Conservation (phyloP, 2,888 invertebrate genomes). For the Apamea epomidion region DNA sequence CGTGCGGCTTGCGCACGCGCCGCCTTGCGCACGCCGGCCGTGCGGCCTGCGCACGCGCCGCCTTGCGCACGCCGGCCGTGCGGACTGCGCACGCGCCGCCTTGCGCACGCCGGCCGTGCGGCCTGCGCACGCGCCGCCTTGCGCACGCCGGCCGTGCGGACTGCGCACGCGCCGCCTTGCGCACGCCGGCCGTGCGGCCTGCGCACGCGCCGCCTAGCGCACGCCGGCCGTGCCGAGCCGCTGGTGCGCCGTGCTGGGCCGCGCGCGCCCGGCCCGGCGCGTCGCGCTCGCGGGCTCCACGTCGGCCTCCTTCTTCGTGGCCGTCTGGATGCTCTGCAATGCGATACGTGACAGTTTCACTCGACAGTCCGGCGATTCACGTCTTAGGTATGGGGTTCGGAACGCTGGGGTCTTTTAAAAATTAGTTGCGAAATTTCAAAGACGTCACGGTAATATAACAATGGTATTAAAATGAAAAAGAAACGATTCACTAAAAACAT, state of each 20-base stretch:
- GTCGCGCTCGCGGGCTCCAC: slow-evolving; percentile 69
- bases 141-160: slow-evolving; percentile 73
- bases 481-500: no score
- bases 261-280: slow-evolving; percentile 69
- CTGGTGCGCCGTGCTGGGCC: slow-evolving; percentile 71
- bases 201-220: slow-evolving; percentile 66
- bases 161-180: slow-evolving; percentile 63
- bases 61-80: slow-evolving; percentile 55
- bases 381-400: no score
- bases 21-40: slow-evolving; percentile 73
- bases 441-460: background rate
- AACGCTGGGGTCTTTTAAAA: background rate
- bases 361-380: background rate
- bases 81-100: slow-evolving; percentile 68
- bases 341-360: background rate
- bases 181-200: slow-evolving; percentile 66
- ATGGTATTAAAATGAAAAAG: no score
- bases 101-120: slow-evolving; percentile 75
- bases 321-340: slow-evolving; percentile 73
- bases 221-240: slow-evolving; percentile 72
- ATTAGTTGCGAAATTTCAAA: background rate
- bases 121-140: slow-evolving; percentile 71
- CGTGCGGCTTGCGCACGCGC: slow-evolving; percentile 67
- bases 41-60: no score
- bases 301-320: slow-evolving; percentile 76